These are phyloP conservation scores for Octodon degus DNA, from an alignment of 2,113 vertebrate genomes.

Conservation along the genomic window DNA sequence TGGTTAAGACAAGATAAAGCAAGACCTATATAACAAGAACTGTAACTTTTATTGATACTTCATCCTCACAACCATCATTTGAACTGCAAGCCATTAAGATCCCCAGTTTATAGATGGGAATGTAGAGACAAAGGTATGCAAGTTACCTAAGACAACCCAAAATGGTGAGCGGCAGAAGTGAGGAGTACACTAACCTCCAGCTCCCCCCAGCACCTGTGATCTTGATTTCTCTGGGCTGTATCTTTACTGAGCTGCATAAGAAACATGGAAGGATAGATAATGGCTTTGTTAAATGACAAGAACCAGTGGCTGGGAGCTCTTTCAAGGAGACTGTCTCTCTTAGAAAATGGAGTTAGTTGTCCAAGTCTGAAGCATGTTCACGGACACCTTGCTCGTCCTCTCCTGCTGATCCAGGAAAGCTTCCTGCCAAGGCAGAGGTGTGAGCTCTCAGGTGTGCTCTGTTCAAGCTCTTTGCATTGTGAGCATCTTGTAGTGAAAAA, in stretches of 20 bases:
- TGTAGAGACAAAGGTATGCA: not conserved
- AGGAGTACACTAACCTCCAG: not conserved
- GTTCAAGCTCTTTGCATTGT: not conserved
- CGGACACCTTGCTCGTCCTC: not conserved
- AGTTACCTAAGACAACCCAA: not conserved
- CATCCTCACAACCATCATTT: not conserved
- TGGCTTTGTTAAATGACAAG: not conserved
- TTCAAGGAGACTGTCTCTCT: not conserved
- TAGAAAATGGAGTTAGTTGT: not conserved
- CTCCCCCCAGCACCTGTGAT: not conserved
- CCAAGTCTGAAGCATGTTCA: not conserved
- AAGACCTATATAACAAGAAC: too few species aligned
- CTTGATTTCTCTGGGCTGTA: not conserved
- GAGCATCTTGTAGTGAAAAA: not conserved
- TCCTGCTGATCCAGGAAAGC: not conserved
- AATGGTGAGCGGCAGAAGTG: not conserved
- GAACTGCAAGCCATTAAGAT: not conserved
- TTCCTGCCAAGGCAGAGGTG: not conserved
- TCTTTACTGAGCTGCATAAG: not conserved
- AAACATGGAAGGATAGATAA: not conserved
- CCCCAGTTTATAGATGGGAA: not conserved
- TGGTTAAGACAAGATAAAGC: too few species aligned
- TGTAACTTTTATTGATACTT: too few species aligned
- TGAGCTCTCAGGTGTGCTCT: not conserved
- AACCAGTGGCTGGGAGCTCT: not conserved